Evolutionary conservation across 2,888 invertebrate genomes (phyloP), one percentile per base, ranked within the genome.

Genomic region (Gari tellinella): DNA sequence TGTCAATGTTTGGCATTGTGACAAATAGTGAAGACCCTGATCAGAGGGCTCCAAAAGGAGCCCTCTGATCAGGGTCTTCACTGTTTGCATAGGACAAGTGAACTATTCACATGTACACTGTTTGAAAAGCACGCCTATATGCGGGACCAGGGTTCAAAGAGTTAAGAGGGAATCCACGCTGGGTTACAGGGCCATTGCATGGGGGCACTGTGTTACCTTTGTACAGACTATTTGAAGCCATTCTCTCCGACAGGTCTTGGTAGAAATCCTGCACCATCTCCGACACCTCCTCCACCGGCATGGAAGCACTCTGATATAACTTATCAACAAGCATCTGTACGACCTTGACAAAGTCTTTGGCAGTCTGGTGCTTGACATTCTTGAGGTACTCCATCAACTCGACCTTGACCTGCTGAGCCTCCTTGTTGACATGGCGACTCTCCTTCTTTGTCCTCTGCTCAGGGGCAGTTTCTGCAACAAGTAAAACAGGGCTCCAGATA

Each of bases 211-310:
- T 26, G 55, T 93, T 46, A 92, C 92, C 90, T 88, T 90, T 91
- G 79, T 91, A 92, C 25, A 89, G 73, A 2, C 88, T 48, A 55
- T 90, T 87, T 1, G 86, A 76, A 82, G 95, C 95, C 93, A 97
- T 94, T 83, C 95, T 94, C 75, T 95, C 95, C 80, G 94, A 94
- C 91, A 97, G 91, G 57, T 94, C 94, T 92, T 95, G 95, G 92
- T 99, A 99, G 89, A 96, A 97, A 87, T 96, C 96, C 92, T 99
- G 98, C 37, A 97, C 96, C 51, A 95, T 93, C 89, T 98, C 97
- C 0, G 98, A 97, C 38, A 98, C 92, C 80, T 98, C 91, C 7
- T 92, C 91, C 8, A 89, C 83, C 1, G 88, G 83, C 10, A 76
- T 72, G 31, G 89, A 88, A 1, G 81, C 75, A 94, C 94, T 91